Evolutionary conservation across 92 coral and sea anemone genomes (phyloP).

Genomic region (Phenganax subtilis): DNA sequence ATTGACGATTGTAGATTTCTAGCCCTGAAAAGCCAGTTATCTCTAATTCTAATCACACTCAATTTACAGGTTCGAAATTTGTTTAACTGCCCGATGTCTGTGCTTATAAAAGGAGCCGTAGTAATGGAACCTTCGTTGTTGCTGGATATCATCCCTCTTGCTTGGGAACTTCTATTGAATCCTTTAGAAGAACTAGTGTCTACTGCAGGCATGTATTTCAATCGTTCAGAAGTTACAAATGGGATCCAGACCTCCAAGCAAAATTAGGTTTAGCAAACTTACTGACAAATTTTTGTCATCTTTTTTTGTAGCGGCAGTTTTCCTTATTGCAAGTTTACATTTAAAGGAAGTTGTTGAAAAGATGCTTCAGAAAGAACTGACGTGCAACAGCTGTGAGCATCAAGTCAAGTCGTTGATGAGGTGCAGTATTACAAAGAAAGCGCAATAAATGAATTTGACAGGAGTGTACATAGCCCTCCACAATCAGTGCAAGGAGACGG

Average conservation of each 20-base stretch:
- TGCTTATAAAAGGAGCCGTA: slow-evolving; percentile 87
- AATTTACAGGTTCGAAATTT: slow-evolving; percentile 64
- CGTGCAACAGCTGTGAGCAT: slow-evolving; percentile 75
- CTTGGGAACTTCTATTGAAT: slow-evolving; percentile 90
- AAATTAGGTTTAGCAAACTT: background rate
- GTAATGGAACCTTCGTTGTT: slow-evolving; percentile 73
- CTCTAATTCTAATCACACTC: background rate
- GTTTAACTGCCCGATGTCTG: slow-evolving; percentile 90
- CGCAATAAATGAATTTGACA: too few species aligned
- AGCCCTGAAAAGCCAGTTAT: background rate
- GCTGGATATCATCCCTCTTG: slow-evolving; percentile 86
- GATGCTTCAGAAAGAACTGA: slow-evolving; percentile 76
- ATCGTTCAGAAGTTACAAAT: background rate
- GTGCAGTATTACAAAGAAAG: slow-evolving; percentile 30
- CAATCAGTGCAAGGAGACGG: too few species aligned
- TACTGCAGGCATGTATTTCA: slow-evolving; percentile 64
- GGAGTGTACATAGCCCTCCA: too few species aligned
- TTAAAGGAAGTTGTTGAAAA: slow-evolving; percentile 70
- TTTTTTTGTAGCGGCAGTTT: slow-evolving; percentile 69
- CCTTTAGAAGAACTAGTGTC: slow-evolving; percentile 88
- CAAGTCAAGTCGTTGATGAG: slow-evolving; percentile 82
- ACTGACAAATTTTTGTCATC: background rate
- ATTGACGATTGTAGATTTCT: too few species aligned
- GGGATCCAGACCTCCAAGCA: background rate
- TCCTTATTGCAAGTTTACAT: slow-evolving; percentile 81